Conservation (phyloP, 2,888 invertebrate genomes). For the Drosophila anomalata region DNA sequence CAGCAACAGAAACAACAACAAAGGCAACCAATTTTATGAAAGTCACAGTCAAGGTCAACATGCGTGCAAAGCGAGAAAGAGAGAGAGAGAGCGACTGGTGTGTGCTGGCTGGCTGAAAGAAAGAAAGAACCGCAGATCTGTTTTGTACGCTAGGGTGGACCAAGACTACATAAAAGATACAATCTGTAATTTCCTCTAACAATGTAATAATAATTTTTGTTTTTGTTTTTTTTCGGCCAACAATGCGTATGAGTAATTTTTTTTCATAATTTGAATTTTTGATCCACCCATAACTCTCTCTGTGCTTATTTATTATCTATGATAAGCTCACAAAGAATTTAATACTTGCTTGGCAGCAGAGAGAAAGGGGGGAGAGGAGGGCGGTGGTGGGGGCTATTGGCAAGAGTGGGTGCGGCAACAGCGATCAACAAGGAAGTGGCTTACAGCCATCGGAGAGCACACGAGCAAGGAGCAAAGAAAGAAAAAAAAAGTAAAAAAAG, state of each 20-base stretch:
- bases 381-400: slow-evolving; percentile 4
- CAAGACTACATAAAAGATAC: no score
- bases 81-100: slow-evolving; percentile 17
- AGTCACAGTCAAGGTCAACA: slow-evolving; percentile 82
- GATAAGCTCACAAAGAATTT: slow-evolving; percentile 26
- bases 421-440: slow-evolving; percentile 33
- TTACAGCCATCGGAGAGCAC: slow-evolving; percentile 30
- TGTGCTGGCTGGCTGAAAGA: slow-evolving; percentile 3
- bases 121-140: slow-evolving; percentile 33
- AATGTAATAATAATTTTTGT: slow-evolving; percentile 16
- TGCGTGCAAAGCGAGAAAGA: slow-evolving; percentile 62
- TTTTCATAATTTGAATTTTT: slow-evolving; percentile 4
- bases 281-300: background rate
- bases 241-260: slow-evolving; percentile 12
- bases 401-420: slow-evolving; percentile 12
- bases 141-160: slow-evolving; percentile 6
- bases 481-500: slow-evolving; percentile 40
- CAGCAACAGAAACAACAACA: slow-evolving; percentile 31
- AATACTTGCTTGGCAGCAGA: no score
- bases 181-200: no score
- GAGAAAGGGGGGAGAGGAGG: background rate
- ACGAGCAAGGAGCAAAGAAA: slow-evolving; percentile 28
- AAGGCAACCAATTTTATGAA: slow-evolving; percentile 72
- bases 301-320: slow-evolving; percentile 1
- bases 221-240: background rate